These are phyloP conservation scores for Engystomops pustulosus DNA, from an alignment of 2,113 vertebrate species.

Conservation along the genomic window DNA sequence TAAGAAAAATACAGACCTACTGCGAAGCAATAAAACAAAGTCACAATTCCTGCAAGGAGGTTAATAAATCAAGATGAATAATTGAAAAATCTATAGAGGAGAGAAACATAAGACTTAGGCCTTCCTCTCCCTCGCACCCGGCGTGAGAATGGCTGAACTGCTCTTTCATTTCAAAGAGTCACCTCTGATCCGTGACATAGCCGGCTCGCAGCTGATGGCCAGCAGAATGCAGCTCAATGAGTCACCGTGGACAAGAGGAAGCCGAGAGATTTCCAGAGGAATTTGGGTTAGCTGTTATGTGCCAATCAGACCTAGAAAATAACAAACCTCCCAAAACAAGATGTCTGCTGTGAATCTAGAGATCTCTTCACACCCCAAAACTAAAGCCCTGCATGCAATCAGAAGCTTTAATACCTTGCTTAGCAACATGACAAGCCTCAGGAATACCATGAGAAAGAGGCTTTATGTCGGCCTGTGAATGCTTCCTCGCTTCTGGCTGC, in stretches of 20 bases:
- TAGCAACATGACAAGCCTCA: slow-evolving; percentile 77
- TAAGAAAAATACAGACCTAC: slow-evolving; percentile 17
- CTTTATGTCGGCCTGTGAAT: slow-evolving; percentile 74
- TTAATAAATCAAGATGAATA: slow-evolving; percentile 60
- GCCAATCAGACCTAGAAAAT: slow-evolving; percentile 70
- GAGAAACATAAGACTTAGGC: background rate
- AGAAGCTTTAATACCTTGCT: slow-evolving; percentile 66
- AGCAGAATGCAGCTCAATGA: slow-evolving; percentile 53
- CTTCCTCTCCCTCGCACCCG: slow-evolving; percentile 27
- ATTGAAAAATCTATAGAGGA: slow-evolving; percentile 18
- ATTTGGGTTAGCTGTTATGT: slow-evolving; percentile 65
- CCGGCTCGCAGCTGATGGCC: slow-evolving; percentile 53
- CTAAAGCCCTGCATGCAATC: slow-evolving; percentile 68
- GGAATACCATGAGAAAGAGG: slow-evolving; percentile 72
- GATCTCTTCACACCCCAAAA: slow-evolving; percentile 66
- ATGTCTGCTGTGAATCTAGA: slow-evolving; percentile 72
- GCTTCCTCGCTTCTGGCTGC: slow-evolving; percentile 78
- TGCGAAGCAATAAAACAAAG: slow-evolving; percentile 54
- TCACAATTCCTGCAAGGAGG: slow-evolving; percentile 23
- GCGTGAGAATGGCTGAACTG: slow-evolving; percentile 49
- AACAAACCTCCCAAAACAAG: slow-evolving; percentile 61
- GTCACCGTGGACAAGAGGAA: slow-evolving; percentile 57
- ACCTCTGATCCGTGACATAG: background rate
- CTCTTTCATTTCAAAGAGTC: slow-evolving; percentile 59
- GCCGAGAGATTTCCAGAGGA: slow-evolving; percentile 51